These are phyloP conservation scores for Himantopus leucocephalus DNA, from an alignment of 2,113 vertebrate genomes.

Conservation along the genomic window DNA sequence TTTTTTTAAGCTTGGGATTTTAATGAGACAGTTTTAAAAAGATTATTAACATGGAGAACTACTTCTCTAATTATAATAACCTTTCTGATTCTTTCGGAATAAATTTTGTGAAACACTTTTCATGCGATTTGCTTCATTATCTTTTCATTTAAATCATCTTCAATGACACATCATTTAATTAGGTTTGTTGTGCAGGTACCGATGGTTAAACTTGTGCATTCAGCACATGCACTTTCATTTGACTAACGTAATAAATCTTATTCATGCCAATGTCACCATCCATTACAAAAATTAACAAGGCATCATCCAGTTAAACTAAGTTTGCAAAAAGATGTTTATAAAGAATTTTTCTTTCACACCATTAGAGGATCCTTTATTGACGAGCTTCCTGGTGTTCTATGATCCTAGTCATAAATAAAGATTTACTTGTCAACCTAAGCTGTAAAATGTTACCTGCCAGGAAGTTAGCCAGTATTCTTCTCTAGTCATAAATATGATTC, in stretches of 20 bases:
- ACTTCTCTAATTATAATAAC: constrained; percentile 56
- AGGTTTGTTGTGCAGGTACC: constrained; percentile 55
- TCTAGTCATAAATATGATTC: constrained; percentile 13
- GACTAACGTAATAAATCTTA: constrained; percentile 63
- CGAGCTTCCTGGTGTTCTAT: not conserved
- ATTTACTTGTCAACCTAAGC: constrained; percentile 44
- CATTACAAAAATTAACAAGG: constrained; percentile 64
- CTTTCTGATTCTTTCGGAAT: constrained; percentile 48
- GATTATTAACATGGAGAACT: constrained; percentile 23
- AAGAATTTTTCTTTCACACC: not conserved
- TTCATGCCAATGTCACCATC: constrained; percentile 36
- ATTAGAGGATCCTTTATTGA: not conserved
- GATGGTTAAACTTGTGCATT: constrained; percentile 43
- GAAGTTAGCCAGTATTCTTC: not conserved
- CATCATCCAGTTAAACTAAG: constrained; percentile 29
- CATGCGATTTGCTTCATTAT: constrained; percentile 66
- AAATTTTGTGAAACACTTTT: constrained; percentile 61
- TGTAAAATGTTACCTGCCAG: constrained; percentile 27
- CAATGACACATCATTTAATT: constrained; percentile 65
- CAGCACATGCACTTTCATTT: constrained; percentile 30
- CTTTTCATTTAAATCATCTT: constrained; percentile 67
- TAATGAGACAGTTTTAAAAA: not conserved
- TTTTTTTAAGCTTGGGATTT: not conserved
- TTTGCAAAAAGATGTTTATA: not conserved
- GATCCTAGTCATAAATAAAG: constrained; percentile 4